Evolutionary conservation across 2,113 vertebrate species (phyloP), one percentile per base, ranked within the genome.

Genomic region (Oxyruncus cristatus): DNA sequence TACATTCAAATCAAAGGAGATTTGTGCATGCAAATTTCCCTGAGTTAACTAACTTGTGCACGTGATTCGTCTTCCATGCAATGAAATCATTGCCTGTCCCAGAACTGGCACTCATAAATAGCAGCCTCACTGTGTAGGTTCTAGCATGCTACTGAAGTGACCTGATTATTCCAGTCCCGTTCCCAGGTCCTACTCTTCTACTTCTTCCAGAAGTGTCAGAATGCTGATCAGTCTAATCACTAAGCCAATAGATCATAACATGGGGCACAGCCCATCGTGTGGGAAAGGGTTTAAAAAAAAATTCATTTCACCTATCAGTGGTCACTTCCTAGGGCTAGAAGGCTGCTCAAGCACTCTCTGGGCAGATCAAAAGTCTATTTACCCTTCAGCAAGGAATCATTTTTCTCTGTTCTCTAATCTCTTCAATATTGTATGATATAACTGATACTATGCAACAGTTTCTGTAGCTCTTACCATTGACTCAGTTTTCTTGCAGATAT

Each of bases 271-370:
- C 68, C 74, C 53, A 49, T 58, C 77, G 62, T n/a, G 44, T 21
- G 32, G 52, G 41, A 92, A 92, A 33, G 17, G 17, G 65, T 89
- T 53, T 47, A 3, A 28, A 91, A 92, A 88, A 79, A 77, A 61
- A 77, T 5, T 24, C 80, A 79, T 88, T 95, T 95, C 80, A 87
- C 80, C 73, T 91, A 44, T 76, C 72, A 78, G 63, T 28, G 89
- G 81, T 94, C 66, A 83, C 89, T 95, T 97, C 84, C 89, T 89
- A 85, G 82, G 87, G 93, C 74, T 58, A 91, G 65, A 91, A 91
- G 87, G 56, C 73, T 75, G 56, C 66, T 89, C 68, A 67, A 81
- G 61, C 65, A 81, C 65, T 89, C 86, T 78, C 70, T 89, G 66
- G 66, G 73, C 56, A 92, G 85, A 96, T 72, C 77, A 96, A 87